Evolutionary conservation across 2,888 invertebrate species (phyloP).

Genomic region (Dasypogon diadema): DNA sequence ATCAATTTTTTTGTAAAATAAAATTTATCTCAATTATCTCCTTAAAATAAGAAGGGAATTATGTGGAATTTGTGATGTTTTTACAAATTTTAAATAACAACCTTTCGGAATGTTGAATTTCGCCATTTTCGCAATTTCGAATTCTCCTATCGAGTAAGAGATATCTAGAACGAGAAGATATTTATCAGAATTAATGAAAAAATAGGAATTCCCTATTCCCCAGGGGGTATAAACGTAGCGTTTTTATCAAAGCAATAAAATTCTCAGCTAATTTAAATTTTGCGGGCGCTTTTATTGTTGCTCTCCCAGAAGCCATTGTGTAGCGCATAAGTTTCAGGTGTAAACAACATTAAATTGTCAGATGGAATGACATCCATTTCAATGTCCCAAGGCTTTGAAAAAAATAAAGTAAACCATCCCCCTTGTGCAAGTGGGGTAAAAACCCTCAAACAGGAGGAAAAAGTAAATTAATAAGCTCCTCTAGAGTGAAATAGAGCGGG

Average conservation of each 20-base stretch:
- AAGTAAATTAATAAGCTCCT: conserved; percentile 46
- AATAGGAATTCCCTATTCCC: too few relatives aligned
- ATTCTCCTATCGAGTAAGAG: too few relatives aligned
- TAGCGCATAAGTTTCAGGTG: conserved; percentile 26
- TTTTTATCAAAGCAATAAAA: conserved; percentile 12
- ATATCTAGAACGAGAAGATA: too few relatives aligned
- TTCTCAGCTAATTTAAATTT: conserved; percentile 23
- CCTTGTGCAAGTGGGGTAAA: background rate
- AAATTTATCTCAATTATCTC: too few relatives aligned
- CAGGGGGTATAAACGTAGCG: too few relatives aligned
- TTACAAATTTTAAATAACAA: too few relatives aligned
- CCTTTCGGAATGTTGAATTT: too few relatives aligned
- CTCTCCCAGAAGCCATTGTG: background rate
- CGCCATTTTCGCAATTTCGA: too few relatives aligned
- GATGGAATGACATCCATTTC: conserved; percentile 49
- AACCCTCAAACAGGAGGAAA: conserved; percentile 3
- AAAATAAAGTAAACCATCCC: conserved; percentile 20
- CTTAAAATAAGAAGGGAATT: too few relatives aligned
- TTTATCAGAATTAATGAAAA: too few relatives aligned
- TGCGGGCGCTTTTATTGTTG: background rate
- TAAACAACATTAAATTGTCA: conserved; percentile 49
- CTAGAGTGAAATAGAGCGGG: background rate
- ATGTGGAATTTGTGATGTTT: too few relatives aligned
- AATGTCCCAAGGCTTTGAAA: background rate
- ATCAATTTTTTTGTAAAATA: too few relatives aligned